These are phyloP conservation scores for Indicator indicator DNA, from an alignment of 2,113 vertebrate genomes.

Conservation along the genomic window DNA sequence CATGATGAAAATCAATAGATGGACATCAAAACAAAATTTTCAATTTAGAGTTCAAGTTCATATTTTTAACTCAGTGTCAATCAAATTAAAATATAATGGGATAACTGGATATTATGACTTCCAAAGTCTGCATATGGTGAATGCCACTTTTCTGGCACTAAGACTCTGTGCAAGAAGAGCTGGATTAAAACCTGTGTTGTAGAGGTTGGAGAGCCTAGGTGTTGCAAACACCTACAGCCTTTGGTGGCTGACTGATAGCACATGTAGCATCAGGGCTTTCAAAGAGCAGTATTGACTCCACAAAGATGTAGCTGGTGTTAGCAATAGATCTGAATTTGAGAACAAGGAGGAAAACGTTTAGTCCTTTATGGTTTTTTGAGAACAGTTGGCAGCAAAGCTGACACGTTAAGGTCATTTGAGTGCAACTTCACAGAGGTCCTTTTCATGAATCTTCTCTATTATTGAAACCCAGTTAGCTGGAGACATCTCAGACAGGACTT, in stretches of 20 bases:
- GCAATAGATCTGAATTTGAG: neutral
- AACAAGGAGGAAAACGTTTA: neutral
- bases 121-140: neutral
- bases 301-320: rapidly evolving
- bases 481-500: neutral
- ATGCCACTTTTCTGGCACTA: neutral
- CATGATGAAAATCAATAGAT: neutral
- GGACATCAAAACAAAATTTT: neutral
- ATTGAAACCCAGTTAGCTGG: neutral
- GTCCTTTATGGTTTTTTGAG: neutral
- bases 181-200: neutral
- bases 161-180: neutral
- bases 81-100: neutral
- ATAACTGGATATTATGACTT: neutral
- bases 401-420: neutral
- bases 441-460: neutral
- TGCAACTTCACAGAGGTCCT: neutral
- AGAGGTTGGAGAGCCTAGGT: neutral
- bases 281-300: neutral
- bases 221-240: neutral
- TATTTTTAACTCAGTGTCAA: neutral
- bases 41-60: neutral
- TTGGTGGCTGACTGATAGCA: neutral
- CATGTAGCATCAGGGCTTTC: neutral
- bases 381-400: neutral